phyloP scores from a whole-genome alignment of 2,888 invertebrate genomes.

The Tanaodytes sp. region DNA sequence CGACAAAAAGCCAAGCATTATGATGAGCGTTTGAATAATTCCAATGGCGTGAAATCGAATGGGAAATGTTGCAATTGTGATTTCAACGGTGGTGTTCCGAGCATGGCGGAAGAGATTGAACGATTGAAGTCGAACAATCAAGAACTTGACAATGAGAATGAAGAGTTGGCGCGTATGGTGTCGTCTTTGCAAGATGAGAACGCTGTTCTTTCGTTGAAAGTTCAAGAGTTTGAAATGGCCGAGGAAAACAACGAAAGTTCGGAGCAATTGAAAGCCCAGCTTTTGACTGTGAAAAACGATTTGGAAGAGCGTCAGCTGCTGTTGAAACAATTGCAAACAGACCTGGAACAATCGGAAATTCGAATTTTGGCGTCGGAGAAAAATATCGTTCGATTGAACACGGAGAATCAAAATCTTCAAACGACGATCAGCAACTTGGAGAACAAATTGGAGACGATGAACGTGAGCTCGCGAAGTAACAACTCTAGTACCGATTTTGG shows the following conservation, averaged over 20 bases:
- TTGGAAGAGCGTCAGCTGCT: background rate
- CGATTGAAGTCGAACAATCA: conserved; percentile 55
- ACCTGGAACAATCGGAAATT: background rate
- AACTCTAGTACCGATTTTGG: conserved; percentile 57
- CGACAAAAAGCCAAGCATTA: conserved; percentile 53
- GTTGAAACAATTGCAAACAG: background rate
- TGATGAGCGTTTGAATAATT: conserved; percentile 10
- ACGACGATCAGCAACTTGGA: conserved; percentile 53
- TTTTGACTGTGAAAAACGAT: conserved; percentile 21
- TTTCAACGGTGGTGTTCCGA: conserved; percentile 67
- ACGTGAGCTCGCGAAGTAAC: conserved; percentile 58
- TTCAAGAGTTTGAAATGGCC: conserved; percentile 72
- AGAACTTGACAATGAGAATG: conserved; percentile 55
- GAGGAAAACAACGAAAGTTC: conserved; percentile 49
- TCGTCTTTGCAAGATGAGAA: conserved; percentile 73
- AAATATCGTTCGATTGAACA: conserved; percentile 13
- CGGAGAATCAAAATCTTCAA: conserved; percentile 48
- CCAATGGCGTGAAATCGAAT: background rate
- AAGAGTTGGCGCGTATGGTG: conserved; percentile 61
- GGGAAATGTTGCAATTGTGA: background rate
- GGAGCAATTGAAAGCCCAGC: conserved; percentile 50
- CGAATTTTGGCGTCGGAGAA: conserved; percentile 5
- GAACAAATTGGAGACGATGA: conserved; percentile 51
- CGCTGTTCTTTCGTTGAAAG: conserved; percentile 68
- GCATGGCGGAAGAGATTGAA: conserved; percentile 74